Evolutionary conservation across 2,888 invertebrate species (phyloP).

Genomic region (Tiliacea citrago): DNA sequence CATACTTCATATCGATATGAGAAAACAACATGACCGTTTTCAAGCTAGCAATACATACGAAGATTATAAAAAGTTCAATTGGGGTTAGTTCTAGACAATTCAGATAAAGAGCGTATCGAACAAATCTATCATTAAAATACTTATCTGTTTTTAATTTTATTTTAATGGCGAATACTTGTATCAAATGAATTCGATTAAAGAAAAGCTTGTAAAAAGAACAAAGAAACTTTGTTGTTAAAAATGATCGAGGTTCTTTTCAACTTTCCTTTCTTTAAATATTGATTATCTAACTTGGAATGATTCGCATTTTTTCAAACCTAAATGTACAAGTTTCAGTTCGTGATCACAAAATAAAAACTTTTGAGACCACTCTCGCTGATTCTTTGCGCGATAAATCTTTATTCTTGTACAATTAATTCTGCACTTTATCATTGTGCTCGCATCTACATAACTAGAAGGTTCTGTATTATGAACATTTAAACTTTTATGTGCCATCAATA

Average conservation of each 20-base stretch:
- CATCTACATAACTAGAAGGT: conserved; percentile 60
- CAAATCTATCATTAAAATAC: conserved; percentile 20
- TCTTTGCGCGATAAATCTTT: conserved; percentile 83
- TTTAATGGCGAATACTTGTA: conserved; percentile 46
- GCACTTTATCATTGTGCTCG: conserved; percentile 73
- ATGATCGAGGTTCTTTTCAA: conserved; percentile 79
- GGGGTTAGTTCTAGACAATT: background rate
- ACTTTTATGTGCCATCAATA: conserved; percentile 53
- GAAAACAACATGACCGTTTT: background rate
- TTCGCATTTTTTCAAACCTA: conserved; percentile 86
- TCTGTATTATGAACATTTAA: conserved; percentile 58
- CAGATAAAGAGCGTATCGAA: background rate
- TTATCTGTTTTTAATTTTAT: conserved; percentile 21
- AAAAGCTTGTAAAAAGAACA: conserved; percentile 65
- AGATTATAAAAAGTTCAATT: background rate
- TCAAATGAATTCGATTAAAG: conserved; percentile 61
- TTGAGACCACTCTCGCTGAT: conserved; percentile 82
- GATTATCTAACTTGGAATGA: conserved; percentile 85
- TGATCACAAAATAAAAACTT: conserved; percentile 87
- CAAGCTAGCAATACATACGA: background rate
- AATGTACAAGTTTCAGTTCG: conserved; percentile 87
- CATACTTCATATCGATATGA: background rate
- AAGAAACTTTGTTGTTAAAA: conserved; percentile 74
- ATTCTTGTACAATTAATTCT: conserved; percentile 76
- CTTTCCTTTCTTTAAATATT: conserved; percentile 86